Percentiles rank a stretch among this genome's conserved stretches.
phyloP scores from a whole-genome alignment of 2,113 vertebrate species.

The Campylomormyrus numenius region DNA sequence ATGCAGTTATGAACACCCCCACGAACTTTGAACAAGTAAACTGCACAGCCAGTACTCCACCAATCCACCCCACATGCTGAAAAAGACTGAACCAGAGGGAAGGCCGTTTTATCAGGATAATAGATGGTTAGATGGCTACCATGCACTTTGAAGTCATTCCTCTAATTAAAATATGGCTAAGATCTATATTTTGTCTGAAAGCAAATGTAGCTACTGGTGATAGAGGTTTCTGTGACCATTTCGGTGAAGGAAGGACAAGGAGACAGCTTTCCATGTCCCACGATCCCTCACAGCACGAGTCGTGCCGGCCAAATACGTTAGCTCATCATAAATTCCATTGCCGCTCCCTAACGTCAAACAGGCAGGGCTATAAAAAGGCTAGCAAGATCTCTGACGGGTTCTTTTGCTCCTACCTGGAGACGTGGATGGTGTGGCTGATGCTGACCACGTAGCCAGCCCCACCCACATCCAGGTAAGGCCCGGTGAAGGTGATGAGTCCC shows the following conservation, averaged over 20 bases:
- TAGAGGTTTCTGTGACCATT: background rate
- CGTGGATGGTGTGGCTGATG: conserved; percentile 94
- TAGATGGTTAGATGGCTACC: too few species aligned
- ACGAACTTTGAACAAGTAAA: background rate
- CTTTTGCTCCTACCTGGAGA: conserved; percentile 73
- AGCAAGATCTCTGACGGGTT: background rate
- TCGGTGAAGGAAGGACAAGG: background rate
- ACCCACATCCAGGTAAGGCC: conserved; percentile 91
- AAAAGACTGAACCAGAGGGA: background rate
- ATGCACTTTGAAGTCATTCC: background rate
- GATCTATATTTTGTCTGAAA: background rate
- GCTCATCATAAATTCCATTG: background rate
- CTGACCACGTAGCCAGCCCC: conserved; percentile 94
- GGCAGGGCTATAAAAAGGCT: background rate
- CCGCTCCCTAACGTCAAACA: background rate
- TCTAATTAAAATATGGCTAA: background rate
- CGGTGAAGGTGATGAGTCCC: conserved; percentile 90
- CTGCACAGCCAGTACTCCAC: background rate
- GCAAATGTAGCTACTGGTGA: background rate
- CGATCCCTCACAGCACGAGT: background rate
- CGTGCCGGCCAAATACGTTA: background rate
- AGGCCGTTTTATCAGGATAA: background rate
- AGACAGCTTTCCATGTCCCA: background rate
- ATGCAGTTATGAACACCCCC: background rate
- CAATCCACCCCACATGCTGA: background rate